A percentile compares a stretch with the other conserved stretches of the same genome.
Evolutionary conservation across 2,888 invertebrate species (phyloP).

Genomic region (Lycocerus yunnanus): DNA sequence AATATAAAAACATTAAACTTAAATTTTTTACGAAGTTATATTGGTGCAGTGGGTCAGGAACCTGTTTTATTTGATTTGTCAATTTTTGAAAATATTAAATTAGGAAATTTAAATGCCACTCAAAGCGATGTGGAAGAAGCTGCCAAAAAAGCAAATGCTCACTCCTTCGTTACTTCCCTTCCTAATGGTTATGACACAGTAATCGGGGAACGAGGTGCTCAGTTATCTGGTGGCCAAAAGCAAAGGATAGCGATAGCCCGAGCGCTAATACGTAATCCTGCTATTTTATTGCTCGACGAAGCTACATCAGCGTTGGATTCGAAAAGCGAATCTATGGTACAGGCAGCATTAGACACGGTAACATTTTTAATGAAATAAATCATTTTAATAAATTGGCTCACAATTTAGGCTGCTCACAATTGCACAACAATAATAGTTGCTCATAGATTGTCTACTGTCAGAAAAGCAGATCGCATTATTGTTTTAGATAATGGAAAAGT

Average conservation of each 20-base stretch:
- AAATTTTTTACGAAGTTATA: constrained; percentile 75
- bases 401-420: constrained; percentile 52
- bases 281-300: constrained; percentile 79
- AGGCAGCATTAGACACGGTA: constrained; percentile 83
- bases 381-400: constrained; percentile 59
- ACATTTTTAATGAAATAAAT: constrained; percentile 66
- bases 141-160: constrained; percentile 85
- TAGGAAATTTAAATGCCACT: constrained; percentile 73
- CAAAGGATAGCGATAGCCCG: constrained; percentile 88
- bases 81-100: constrained; percentile 89
- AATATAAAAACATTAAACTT: constrained; percentile 77
- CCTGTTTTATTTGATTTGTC: constrained; percentile 87
- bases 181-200: constrained; percentile 84
- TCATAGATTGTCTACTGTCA: constrained; percentile 82
- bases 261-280: constrained; percentile 79
- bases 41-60: constrained; percentile 91
- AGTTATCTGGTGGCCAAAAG: constrained; percentile 85
- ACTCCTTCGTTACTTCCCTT: constrained; percentile 77
- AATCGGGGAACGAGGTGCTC: constrained; percentile 78
- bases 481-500: constrained; percentile 72
- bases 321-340: constrained; percentile 87
- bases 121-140: constrained; percentile 77
- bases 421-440: constrained; percentile 81
- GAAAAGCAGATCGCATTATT: constrained; percentile 79
- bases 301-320: constrained; percentile 89